A percentile compares a stretch with the other conserved stretches of the same genome.
Conservation (phyloP, 1,140 invertebrate species). For the Drosophila azteca region DNA sequence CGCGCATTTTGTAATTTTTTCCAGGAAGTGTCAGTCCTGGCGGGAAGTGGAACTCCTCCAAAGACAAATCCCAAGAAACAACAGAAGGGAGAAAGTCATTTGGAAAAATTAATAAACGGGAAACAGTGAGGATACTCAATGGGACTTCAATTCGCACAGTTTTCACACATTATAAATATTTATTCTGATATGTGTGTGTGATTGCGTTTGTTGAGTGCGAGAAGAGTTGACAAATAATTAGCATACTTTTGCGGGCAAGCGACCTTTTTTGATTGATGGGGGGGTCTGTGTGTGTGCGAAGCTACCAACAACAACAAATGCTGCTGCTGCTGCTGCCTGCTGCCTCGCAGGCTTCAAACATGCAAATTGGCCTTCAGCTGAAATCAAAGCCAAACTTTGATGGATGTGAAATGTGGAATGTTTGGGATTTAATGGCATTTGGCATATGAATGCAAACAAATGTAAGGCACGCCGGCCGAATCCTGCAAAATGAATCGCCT, state of each 20-base stretch:
- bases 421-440: background rate
- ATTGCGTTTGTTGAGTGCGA: background rate
- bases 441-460: background rate
- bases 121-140: too few relatives aligned
- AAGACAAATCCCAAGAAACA: too few relatives aligned
- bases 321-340: background rate
- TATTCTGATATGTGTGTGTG: too few relatives aligned
- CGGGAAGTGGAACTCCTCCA: too few relatives aligned
- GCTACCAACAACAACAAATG: too few relatives aligned
- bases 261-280: slow-evolving; percentile 42
- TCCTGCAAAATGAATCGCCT: background rate
- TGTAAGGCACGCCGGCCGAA: slow-evolving; percentile 7
- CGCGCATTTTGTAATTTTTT: too few relatives aligned
- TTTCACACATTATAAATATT: background rate
- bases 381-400: slow-evolving; percentile 39
- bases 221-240: slow-evolving; percentile 31
- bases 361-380: slow-evolving; percentile 46
- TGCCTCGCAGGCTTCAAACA: slow-evolving; percentile 21
- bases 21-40: too few relatives aligned
- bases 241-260: slow-evolving; percentile 37
- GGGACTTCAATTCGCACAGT: too few relatives aligned
- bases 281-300: background rate
- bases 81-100: too few relatives aligned
- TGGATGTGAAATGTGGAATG: slow-evolving; percentile 35
- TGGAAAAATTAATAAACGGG: too few relatives aligned